Conservation (phyloP, 2,113 vertebrate species). For the Mobula birostris region DNA sequence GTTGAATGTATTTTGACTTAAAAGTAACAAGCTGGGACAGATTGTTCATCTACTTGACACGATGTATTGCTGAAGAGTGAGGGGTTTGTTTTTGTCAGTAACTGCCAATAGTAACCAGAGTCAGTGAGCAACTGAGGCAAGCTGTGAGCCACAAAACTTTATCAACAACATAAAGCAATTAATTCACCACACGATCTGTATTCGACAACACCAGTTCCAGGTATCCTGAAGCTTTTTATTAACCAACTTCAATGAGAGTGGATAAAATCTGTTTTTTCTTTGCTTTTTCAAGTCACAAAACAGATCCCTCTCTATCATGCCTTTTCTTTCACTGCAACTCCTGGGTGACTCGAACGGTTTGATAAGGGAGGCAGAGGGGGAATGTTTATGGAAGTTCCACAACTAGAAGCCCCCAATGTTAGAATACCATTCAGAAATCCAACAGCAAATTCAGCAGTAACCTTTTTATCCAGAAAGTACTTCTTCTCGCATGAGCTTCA, state of each 20-base stretch:
- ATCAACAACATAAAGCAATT: neutral
- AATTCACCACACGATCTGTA: neutral
- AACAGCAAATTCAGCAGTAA: neutral
- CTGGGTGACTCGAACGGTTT: neutral
- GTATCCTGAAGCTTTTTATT: neutral
- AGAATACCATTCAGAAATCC: neutral
- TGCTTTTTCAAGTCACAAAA: neutral
- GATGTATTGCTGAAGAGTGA: neutral
- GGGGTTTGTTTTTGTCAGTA: neutral
- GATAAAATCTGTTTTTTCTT: neutral
- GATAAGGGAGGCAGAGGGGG: neutral
- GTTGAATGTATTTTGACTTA: neutral
- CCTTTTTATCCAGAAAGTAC: neutral
- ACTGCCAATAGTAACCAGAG: neutral
- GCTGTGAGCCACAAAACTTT: neutral
- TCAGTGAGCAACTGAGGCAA: neutral
- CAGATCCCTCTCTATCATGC: neutral
- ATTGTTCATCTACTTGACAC: neutral
- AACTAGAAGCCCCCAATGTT: neutral
- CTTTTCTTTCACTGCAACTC: neutral
- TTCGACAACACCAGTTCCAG: neutral
- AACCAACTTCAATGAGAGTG: neutral
- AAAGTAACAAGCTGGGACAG: neutral
- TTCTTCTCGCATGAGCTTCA: too few species aligned
- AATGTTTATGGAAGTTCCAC: neutral